phyloP scores from a whole-genome alignment of 2,888 invertebrate genomes.

The Nasonia oneida region DNA sequence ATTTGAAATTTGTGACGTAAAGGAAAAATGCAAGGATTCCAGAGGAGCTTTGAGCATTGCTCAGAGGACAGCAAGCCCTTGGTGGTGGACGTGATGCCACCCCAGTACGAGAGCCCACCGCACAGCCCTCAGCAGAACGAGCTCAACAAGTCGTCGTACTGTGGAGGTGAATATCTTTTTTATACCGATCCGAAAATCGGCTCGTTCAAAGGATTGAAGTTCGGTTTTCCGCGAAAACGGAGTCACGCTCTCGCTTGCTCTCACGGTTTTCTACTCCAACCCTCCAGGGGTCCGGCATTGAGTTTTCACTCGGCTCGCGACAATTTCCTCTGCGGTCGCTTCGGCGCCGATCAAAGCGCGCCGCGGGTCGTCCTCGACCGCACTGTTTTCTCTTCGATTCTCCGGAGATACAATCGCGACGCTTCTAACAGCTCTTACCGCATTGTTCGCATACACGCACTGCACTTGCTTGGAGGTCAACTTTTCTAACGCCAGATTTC shows the following conservation, averaged over 20 bases:
- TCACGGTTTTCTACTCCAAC: neutral
- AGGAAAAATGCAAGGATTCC: conserved; percentile 70
- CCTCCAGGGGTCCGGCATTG: conserved; percentile 17
- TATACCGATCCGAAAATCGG: neutral
- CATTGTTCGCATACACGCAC: neutral
- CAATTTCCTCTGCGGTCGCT: conserved; percentile 31
- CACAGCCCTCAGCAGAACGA: conserved; percentile 69
- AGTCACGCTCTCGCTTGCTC: conserved; percentile 24
- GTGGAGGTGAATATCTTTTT: neutral
- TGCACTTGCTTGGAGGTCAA: neutral
- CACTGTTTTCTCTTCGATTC: neutral
- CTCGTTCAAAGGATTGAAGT: neutral
- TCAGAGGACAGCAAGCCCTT: conserved; percentile 77
- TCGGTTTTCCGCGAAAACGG: neutral
- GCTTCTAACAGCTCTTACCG: neutral
- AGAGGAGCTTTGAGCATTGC: conserved; percentile 67
- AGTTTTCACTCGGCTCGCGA: conserved; percentile 21
- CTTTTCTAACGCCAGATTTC: neutral
- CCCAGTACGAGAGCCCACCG: conserved; percentile 75
- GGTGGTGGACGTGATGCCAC: conserved; percentile 83
- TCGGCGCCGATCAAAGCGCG: conserved; percentile 4
- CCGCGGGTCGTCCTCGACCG: conserved; percentile 11
- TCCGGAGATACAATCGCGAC: neutral
- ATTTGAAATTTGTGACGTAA: too few relatives aligned
- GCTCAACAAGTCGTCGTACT: conserved; percentile 35